A percentile compares a stretch with the other conserved stretches of the same genome.
These are phyloP conservation scores for Conus ventricosus DNA, from an alignment of 1,140 invertebrate species.

Conservation along the genomic window DNA sequence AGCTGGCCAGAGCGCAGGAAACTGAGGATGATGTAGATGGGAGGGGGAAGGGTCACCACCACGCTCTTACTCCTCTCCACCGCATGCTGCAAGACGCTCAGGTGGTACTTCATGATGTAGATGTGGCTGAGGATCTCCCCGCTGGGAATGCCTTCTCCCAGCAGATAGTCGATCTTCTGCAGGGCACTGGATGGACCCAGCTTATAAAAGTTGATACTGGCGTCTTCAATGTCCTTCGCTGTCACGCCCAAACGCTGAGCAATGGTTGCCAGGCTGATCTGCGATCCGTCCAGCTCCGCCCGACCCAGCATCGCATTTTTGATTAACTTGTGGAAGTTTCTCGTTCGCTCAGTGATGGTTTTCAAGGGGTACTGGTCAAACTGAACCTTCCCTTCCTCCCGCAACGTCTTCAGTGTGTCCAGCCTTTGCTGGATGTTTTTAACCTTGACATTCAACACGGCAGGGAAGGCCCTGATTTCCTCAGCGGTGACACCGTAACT, in stretches of 20 bases:
- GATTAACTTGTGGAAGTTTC: not conserved
- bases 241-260: constrained; percentile 12
- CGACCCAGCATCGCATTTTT: not conserved
- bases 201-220: constrained; percentile 16
- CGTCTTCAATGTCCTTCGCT: constrained; percentile 22
- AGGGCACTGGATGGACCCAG: not conserved
- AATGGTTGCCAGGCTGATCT: not conserved
- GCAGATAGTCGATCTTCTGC: constrained; percentile 12
- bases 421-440: not conserved
- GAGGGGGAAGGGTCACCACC: not conserved
- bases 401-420: not conserved
- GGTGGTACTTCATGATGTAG: constrained; percentile 11
- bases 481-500: not conserved
- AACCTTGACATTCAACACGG: not conserved
- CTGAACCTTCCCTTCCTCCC: constrained; percentile 1
- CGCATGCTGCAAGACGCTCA: not conserved
- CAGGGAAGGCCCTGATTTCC: not conserved
- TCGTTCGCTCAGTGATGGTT: not conserved
- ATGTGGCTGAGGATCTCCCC: constrained; percentile 16
- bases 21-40: constrained; percentile 24
- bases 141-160: not conserved
- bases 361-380: constrained; percentile 23
- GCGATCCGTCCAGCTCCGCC: constrained; percentile 7
- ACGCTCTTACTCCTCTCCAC: not conserved
- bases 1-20: constrained; percentile 13